These are phyloP conservation scores for Sebastes dallii DNA, from an alignment of 2,797 vertebrate genomes.

Conservation along the genomic window DNA sequence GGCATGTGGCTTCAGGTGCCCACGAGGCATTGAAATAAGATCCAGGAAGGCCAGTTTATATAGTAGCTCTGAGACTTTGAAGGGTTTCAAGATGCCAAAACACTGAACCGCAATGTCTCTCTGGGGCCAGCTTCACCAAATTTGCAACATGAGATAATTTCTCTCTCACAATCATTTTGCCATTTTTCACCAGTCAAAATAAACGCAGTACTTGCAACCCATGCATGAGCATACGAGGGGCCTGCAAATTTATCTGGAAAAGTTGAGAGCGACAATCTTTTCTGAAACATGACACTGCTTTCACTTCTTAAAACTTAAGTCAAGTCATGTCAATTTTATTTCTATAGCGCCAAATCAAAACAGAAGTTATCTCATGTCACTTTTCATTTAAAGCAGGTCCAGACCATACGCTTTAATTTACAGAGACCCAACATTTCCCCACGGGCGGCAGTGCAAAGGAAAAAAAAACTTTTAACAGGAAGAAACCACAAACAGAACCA, in stretches of 20 bases:
- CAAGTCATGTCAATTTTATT: too few relatives aligned
- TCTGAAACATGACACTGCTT: neutral
- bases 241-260: neutral
- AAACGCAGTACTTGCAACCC: neutral
- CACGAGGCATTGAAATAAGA: neutral
- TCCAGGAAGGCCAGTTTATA: neutral
- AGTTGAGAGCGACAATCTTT: neutral
- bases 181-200: neutral
- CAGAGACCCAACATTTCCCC: neutral
- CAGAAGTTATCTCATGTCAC: too few relatives aligned
- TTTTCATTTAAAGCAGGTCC: too few relatives aligned
- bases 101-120: neutral
- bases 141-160: too few relatives aligned
- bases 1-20: neutral
- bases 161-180: neutral
- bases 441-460: neutral
- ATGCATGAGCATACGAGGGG: neutral
- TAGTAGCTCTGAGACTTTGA: neutral
- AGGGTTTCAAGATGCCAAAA: neutral
- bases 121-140: neutral
- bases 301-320: too few relatives aligned
- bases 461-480: too few relatives aligned
- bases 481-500: too few relatives aligned
- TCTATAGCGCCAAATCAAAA: too few relatives aligned
- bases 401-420: too few relatives aligned